Percentiles rank a stretch among this genome's conserved stretches.
Conservation (phyloP, 30 jellyfish, hydroid and myxozoan genomes). For the Chrysaora quinquecirrha region DNA sequence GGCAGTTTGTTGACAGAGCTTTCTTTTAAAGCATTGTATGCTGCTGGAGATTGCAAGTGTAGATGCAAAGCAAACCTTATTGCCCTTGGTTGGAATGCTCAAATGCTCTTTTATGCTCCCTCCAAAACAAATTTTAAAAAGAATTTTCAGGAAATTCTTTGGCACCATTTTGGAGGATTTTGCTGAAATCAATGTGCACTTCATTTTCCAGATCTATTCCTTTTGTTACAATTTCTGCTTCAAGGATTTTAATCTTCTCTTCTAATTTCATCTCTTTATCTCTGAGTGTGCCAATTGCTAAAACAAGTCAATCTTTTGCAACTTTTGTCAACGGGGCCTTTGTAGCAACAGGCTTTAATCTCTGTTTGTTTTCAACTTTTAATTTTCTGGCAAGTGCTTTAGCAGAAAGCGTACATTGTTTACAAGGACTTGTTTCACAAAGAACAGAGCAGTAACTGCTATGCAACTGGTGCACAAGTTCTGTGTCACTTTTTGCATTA, state of each 20-base stretch:
- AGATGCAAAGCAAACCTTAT: conserved; percentile 48
- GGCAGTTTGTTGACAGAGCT: too few species aligned
- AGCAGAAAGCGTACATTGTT: conserved; percentile 20
- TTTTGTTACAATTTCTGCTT: conserved; percentile 22
- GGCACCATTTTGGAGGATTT: conserved; percentile 28
- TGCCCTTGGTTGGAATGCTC: conserved; percentile 19
- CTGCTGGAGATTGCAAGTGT: conserved; percentile 47
- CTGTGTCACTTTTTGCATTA: too few species aligned
- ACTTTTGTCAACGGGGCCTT: conserved; percentile 29
- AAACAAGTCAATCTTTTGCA: conserved; percentile 18
- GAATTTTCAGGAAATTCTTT: conserved; percentile 25
- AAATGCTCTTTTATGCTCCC: too few species aligned
- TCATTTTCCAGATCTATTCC: conserved; percentile 29
- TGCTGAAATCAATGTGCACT: conserved; percentile 18
- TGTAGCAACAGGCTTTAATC: conserved; percentile 18
- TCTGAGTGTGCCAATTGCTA: conserved; percentile 24
- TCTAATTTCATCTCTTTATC: conserved; percentile 34
- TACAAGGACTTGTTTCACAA: conserved; percentile 14
- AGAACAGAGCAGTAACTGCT: conserved; percentile 31
- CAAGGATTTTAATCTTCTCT: conserved; percentile 29
- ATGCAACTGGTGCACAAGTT: too few species aligned
- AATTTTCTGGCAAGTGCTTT: conserved; percentile 6
- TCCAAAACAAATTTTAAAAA: too few species aligned
- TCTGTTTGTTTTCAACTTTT: conserved; percentile 15
- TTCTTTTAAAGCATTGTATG: conserved; percentile 33